These are phyloP conservation scores for Caenorhabditis briggsae DNA, from an alignment of 1,140 invertebrate genomes.

Conservation along the genomic window DNA sequence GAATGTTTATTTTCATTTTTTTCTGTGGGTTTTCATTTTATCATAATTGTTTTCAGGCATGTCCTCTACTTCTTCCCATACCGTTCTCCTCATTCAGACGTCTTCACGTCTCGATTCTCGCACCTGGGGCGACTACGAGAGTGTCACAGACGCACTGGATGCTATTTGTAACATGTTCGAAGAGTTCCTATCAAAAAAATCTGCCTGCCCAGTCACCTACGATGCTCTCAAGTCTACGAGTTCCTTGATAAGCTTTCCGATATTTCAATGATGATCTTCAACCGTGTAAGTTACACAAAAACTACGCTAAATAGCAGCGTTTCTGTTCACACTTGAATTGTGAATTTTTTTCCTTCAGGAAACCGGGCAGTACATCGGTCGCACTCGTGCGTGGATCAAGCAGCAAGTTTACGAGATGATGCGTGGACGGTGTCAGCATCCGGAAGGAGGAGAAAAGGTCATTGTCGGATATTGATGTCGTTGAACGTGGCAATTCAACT, in stretches of 20 bases:
- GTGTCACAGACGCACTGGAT: conserved; percentile 95
- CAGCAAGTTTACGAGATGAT: conserved; percentile 47
- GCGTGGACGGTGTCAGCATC: conserved; percentile 47
- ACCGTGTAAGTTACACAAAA: conserved; percentile 64
- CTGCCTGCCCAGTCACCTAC: conserved; percentile 92
- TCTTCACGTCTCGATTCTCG: conserved; percentile 89
- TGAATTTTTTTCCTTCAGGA: neutral
- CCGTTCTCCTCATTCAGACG: conserved; percentile 92
- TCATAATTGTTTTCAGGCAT: conserved; percentile 64
- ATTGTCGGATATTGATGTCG: conserved; percentile 23
- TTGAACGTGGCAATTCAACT: too few relatives aligned
- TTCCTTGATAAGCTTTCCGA: conserved; percentile 95
- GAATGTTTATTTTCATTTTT: neutral
- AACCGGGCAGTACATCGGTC: conserved; percentile 44
- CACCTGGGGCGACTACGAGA: conserved; percentile 96
- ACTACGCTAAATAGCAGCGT: neutral
- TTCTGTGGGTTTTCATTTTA: neutral
- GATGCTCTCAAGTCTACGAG: conserved; percentile 95
- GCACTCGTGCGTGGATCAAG: conserved; percentile 49
- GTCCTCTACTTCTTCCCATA: conserved; percentile 84
- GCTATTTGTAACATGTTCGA: conserved; percentile 91
- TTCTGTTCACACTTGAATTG: neutral
- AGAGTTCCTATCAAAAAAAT: conserved; percentile 83
- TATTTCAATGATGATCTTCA: conserved; percentile 91
- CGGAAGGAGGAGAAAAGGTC: conserved; percentile 34